These are phyloP conservation scores for Ptychoptera albimana DNA, from an alignment of 2,888 invertebrate genomes.

Conservation along the genomic window DNA sequence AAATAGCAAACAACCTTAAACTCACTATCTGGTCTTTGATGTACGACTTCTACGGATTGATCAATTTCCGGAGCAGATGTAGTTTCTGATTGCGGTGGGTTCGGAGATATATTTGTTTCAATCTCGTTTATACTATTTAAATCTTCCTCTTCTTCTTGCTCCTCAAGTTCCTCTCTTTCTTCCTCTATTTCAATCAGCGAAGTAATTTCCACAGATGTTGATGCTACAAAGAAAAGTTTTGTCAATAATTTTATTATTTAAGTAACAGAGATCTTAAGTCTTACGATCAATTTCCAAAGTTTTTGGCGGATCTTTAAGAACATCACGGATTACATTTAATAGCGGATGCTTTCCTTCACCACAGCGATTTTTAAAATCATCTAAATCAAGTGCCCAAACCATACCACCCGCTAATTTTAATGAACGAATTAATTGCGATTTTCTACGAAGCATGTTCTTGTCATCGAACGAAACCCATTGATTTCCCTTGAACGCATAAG, in stretches of 20 bases:
- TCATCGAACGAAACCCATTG: slow-evolving; percentile 91
- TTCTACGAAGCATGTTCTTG: slow-evolving; percentile 56
- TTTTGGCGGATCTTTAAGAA: slow-evolving; percentile 37
- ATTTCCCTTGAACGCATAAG: slow-evolving; percentile 70
- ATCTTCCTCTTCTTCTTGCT: slow-evolving; percentile 9
- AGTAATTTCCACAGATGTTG: neutral
- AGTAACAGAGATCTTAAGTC: neutral
- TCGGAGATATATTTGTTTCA: neutral
- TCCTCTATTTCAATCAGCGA: neutral
- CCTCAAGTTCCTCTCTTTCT: neutral
- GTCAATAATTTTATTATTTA: neutral
- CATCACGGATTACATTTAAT: slow-evolving; percentile 57
- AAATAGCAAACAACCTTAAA: slow-evolving; percentile 82
- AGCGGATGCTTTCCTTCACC: slow-evolving; percentile 68
- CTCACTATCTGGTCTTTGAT: slow-evolving; percentile 17
- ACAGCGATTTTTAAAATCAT: slow-evolving; percentile 69
- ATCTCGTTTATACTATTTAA: neutral
- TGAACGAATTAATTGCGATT: slow-evolving; percentile 61
- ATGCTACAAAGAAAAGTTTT: neutral
- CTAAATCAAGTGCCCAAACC: slow-evolving; percentile 83
- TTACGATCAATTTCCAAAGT: slow-evolving; percentile 20
- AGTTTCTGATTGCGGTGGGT: slow-evolving; percentile 1
- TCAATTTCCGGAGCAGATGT: slow-evolving; percentile 4
- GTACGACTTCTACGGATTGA: slow-evolving; percentile 3
- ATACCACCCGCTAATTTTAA: slow-evolving; percentile 73